Evolutionary conservation across 2,113 vertebrate species (phyloP), one percentile per base, ranked within the genome.

Genomic region (Naja naja): DNA sequence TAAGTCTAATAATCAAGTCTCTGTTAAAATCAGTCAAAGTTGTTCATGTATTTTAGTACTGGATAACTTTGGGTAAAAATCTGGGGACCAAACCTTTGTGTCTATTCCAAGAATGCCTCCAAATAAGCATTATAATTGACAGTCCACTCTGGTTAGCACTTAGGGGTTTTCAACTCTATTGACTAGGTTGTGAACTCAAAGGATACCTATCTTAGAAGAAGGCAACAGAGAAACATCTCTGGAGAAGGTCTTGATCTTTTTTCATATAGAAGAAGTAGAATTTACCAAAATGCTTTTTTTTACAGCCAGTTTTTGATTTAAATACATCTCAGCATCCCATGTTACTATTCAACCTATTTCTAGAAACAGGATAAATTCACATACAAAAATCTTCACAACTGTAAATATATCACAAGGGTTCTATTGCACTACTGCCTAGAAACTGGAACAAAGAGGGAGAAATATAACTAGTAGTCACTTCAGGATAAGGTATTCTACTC

Each of bases 1-100:
- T 95, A 95, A 93, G 96, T 93, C 22, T 94, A 89, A 94, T 34
- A 86, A 95, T 94, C 89, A 92, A 55, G 90, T 3, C n/a, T 5
- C 10, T 22, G 89, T 45, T 91, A 54, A 87, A 91, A 96, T 91
- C 86, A 56, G n/a, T 45, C 85, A 93, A 64, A 93, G 93, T 74
- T 54, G 3, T 18, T 0, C 52, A 47, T 86, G 22, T n/a, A 91
- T 85, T 91, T 54, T 55, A 45, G 55, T 16, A 3, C 18, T 45
- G 34, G 10, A 85, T 91, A 11, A 4, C 69, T 95, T 91, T 88
- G 87, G 1, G 52, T 27, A 14, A 81, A 39, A 92, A 55, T 87
- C 47, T 39, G 30, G 10, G 27, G 12, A 14, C 22, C 39, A 89
- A 89, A 43, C 18, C 3, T 58, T 45, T 34, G 22, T 87, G 25